phyloP scores from a whole-genome alignment of 1,140 invertebrate species.

The Bombus soroeensis region DNA sequence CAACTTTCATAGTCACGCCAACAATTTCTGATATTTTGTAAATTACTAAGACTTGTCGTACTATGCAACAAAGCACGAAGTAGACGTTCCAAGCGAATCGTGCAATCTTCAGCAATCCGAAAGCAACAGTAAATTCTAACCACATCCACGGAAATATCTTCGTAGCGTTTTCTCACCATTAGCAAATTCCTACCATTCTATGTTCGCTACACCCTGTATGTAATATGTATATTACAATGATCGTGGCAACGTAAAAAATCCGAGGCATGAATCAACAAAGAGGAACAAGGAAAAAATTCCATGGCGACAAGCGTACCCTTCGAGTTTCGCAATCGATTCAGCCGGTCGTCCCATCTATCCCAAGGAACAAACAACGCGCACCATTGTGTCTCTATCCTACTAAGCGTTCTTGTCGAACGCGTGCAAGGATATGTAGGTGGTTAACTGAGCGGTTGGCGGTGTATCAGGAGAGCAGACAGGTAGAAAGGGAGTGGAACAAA shows the following conservation, averaged over 20 bases:
- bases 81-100: neutral
- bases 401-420: slow-evolving; percentile 35
- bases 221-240: neutral
- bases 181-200: neutral
- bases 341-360: slow-evolving; percentile 1
- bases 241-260: neutral
- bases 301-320: neutral
- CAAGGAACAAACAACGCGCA: neutral
- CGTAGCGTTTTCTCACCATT: neutral
- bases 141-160: too few species aligned
- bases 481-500: slow-evolving; percentile 47
- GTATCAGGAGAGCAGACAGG: slow-evolving; percentile 65
- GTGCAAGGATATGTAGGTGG: slow-evolving; percentile 68
- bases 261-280: neutral
- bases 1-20: neutral
- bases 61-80: neutral
- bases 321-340: slow-evolving; percentile 11
- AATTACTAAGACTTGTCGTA: neutral
- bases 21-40: neutral
- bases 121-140: neutral
- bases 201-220: neutral
- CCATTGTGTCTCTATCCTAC: slow-evolving; percentile 8
- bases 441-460: slow-evolving; percentile 51
- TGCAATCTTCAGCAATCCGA: neutral
- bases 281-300: neutral